Evolutionary conservation across 2,888 invertebrate species (phyloP), one percentile per base, ranked within the genome.

Genomic region (Terebella lapidaria): DNA sequence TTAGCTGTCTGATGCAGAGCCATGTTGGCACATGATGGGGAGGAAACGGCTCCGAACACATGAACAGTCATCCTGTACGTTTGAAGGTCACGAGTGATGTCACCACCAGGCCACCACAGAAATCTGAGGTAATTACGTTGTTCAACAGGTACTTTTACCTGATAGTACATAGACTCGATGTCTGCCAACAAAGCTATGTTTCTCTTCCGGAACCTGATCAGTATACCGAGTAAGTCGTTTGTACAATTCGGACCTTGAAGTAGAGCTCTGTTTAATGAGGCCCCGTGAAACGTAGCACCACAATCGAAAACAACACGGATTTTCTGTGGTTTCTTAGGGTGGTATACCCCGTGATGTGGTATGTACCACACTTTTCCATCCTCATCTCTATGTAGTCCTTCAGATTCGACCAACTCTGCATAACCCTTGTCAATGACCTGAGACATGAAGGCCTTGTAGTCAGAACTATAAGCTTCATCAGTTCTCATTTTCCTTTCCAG

Each of bases 21-120:
- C 29, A 30, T 61, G 28, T 60, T 63, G 25, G 58, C 57, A 55
- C 52, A 52, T 25, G 51, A 49, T 29, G 60, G 63, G 22, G 58
- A 55, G 29, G 52, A 55, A 4, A 28, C 22, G n/a, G 58, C 61
- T 20, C 63, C 60, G 53, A 63, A 61, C 26, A 63, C n/a, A 46
- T 63, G 63, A 10, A 63, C 63, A 2, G 30, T 59, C 61, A 62
- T 64, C 24, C 56, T 10, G 29, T 57, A n/a, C n/a, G n/a, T n/a
- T n/a, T n/a, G n/a, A n/a, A n/a, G n/a, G n/a, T n/a, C n/a, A n/a
- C n/a, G n/a, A n/a, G n/a, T n/a, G n/a, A n/a, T n/a, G n/a, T n/a
- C n/a, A n/a, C n/a, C n/a, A n/a, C n/a, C n/a, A n/a, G 56, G 25
- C 54, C 59, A 64, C 62, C 64, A 64, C 5, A 62, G 42, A 47